Evolutionary conservation across 2,797 vertebrate genomes (phyloP).

Genomic region (Vireo griseus): DNA sequence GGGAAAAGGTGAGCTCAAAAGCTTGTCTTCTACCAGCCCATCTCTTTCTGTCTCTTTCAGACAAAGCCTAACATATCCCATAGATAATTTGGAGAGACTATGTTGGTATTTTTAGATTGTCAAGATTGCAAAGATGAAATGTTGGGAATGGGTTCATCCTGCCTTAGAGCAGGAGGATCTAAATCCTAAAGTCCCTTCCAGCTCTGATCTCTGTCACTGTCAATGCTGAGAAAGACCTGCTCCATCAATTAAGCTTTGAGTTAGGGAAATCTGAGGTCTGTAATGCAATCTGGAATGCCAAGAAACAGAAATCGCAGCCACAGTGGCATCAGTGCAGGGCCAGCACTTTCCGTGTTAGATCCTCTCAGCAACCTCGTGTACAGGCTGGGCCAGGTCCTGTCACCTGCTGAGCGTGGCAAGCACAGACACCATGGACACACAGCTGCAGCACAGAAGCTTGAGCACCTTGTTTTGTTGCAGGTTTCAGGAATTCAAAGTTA

Average conservation of each 20-base stretch:
- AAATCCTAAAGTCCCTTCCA: neutral
- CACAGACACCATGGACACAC: accelerated
- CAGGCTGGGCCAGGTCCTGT: neutral
- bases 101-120: neutral
- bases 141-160: neutral
- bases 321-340: neutral
- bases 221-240: neutral
- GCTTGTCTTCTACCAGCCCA: neutral
- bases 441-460: neutral
- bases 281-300: neutral
- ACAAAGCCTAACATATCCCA: neutral
- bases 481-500: neutral
- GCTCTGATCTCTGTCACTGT: neutral
- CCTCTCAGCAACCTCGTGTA: neutral
- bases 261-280: neutral
- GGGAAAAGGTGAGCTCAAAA: neutral
- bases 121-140: neutral
- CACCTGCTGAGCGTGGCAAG: neutral
- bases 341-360: accelerated
- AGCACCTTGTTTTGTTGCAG: neutral
- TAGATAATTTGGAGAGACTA: neutral
- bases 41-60: neutral
- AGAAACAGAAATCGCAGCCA: neutral
- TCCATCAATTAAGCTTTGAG: neutral
- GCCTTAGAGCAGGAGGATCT: neutral